Evolutionary conservation across 2,797 vertebrate species (phyloP), one percentile per base, ranked within the genome.

Genomic region (Gymnodraco acuticeps): DNA sequence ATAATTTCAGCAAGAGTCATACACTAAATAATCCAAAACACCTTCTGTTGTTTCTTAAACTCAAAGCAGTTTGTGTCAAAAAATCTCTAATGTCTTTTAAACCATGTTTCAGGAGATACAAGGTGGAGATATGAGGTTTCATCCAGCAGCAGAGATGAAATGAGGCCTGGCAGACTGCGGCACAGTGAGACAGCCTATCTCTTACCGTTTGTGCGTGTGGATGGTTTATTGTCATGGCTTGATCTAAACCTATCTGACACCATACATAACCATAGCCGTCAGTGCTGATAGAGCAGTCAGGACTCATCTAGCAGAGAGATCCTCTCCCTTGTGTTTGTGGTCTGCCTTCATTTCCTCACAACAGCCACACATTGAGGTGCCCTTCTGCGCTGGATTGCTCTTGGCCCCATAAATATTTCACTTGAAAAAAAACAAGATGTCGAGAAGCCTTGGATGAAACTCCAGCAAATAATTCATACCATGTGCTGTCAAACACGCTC

Each of bases 331-430:
- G 75, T 87, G 87, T 87, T 91, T 91, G 86, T 80, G 89, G 90
- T 91, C 69, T 75, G 76, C 74, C 75, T 87, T 82, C 71, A 65
- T 90, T 87, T 88, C 85, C 85, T 72, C 83, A 71, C 77, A 85
- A 85, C 86, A 85, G 75, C 85, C 72, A 70, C 75, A 59, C 66
- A 65, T 54, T 64, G 62, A 73, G 75, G 69, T 67, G 48, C 77
- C 78, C 58, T 42, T 82, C 80, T 81, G 64, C 23, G 2, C 66
- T 68, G 82, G 68, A 62, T 73, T 73, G 83, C 48, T 61, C 27
- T 48, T 58, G 47, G 63, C 55, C 23, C 72, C 83, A 93, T 93
- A 82, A 92, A 93, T 92, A 94, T 94, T 93, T 93, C 70, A 94
- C 81, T 80, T 82, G 15, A 69, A 79, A 82, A 74, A 87, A 87